A percentile compares a stretch with the other conserved stretches of the same genome.
phyloP scores from a whole-genome alignment of 1,140 invertebrate species.

The Ceratina calcarata region DNA sequence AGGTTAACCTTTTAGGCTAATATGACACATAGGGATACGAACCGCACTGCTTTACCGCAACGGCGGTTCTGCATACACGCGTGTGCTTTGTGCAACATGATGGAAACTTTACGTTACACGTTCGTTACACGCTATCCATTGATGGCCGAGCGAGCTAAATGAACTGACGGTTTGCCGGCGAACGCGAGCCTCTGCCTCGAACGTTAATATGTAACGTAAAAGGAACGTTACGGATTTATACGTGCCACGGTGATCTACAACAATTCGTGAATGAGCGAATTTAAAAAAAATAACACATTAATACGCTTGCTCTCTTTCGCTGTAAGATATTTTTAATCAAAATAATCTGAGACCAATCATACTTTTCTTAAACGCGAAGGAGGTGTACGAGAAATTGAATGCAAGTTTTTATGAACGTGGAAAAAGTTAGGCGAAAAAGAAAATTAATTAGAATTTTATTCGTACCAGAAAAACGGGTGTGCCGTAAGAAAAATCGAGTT shows the following conservation, averaged over 20 bases:
- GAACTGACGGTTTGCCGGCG: slow-evolving; percentile 42
- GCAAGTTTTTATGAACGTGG: not conserved
- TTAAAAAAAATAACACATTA: not conserved
- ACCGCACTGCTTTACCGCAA: slow-evolving; percentile 53
- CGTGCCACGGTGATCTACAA: not conserved
- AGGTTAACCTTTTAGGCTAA: slow-evolving; percentile 51
- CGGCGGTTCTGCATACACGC: slow-evolving; percentile 46
- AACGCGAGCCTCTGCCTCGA: slow-evolving; percentile 10
- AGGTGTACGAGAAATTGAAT: not conserved
- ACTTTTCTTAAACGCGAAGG: not conserved
- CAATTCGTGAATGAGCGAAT: not conserved
- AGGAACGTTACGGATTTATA: slow-evolving; percentile 41
- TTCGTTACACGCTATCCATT: slow-evolving; percentile 51
- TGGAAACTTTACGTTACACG: slow-evolving; percentile 55
- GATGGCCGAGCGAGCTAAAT: slow-evolving; percentile 45
- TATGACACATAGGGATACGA: slow-evolving; percentile 50
- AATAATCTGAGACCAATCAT: not conserved
- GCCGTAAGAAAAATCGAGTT: no score
- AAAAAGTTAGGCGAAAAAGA: no score
- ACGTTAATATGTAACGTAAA: slow-evolving; percentile 20
- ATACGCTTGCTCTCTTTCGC: no score
- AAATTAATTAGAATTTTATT: no score
- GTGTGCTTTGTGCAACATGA: slow-evolving; percentile 50
- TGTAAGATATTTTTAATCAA: not conserved
- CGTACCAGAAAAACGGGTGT: no score